Percentiles rank a stretch among this genome's conserved stretches.
phyloP scores from a whole-genome alignment of 2,113 vertebrate species.

The Lepus americanus region DNA sequence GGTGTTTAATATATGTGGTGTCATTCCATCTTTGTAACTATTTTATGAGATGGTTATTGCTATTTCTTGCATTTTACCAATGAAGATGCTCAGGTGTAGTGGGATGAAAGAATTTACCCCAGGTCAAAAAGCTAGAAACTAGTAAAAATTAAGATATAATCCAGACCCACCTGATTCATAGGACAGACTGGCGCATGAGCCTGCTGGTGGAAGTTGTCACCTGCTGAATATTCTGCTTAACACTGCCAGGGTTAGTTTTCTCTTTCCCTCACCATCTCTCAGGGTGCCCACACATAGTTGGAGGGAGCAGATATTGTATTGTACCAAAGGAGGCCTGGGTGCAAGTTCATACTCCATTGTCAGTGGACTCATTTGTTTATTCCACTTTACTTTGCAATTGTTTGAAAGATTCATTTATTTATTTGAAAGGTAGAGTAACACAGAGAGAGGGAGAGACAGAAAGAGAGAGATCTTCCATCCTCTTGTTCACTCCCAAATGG shows the following conservation, averaged over 20 bases:
- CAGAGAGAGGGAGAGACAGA: too few relatives aligned
- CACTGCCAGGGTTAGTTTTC: background rate
- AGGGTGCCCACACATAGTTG: background rate
- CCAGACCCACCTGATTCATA: background rate
- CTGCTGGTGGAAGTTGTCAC: background rate
- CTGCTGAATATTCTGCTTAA: background rate
- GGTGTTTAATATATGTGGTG: background rate
- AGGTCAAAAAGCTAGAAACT: background rate
- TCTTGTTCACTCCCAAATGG: too few relatives aligned
- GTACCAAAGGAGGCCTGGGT: too few relatives aligned
- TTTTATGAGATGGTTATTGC: background rate
- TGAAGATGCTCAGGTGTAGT: background rate
- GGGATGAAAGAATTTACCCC: background rate
- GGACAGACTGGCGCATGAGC: background rate
- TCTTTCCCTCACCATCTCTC: background rate
- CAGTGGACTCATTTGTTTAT: background rate
- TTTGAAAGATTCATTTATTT: background rate
- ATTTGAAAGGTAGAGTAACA: too few relatives aligned
- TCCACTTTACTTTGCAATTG: constrained; percentile 38
- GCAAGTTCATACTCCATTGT: background rate
- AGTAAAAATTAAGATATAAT: background rate
- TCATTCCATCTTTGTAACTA: background rate
- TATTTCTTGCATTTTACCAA: background rate
- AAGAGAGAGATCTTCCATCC: too few relatives aligned
- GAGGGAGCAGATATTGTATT: background rate